phyloP scores from a whole-genome alignment of 2,113 vertebrate genomes.

The Proteles cristata region DNA sequence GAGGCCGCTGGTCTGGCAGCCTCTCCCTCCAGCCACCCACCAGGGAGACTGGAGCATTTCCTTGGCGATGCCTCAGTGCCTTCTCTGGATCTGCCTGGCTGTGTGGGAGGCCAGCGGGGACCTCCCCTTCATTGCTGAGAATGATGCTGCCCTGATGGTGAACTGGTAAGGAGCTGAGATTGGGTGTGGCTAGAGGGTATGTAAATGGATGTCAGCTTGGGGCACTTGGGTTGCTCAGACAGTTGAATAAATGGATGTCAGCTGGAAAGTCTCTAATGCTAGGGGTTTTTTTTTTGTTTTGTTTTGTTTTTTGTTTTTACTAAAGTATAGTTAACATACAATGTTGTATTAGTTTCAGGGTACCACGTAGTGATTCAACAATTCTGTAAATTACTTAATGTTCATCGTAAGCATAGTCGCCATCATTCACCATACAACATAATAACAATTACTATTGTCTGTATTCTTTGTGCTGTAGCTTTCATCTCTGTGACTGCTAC shows the following conservation, averaged over 20 bases:
- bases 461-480: neutral
- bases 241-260: no score
- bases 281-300: no score
- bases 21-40: neutral
- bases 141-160: conserved; percentile 94
- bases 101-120: conserved; percentile 90
- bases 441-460: neutral
- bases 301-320: neutral
- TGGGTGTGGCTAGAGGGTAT: neutral
- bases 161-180: conserved; percentile 92
- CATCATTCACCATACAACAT: neutral
- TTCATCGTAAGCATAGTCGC: neutral
- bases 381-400: neutral
- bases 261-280: neutral
- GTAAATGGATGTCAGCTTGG: no score
- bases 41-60: neutral
- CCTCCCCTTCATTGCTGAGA: conserved; percentile 94
- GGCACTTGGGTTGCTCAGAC: no score
- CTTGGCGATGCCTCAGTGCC: conserved; percentile 80
- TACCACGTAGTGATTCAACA: neutral
- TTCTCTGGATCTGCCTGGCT: conserved; percentile 91
- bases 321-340: neutral
- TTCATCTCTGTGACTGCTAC: neutral
- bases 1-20: neutral
- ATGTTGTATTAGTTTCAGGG: neutral